Percentiles rank a stretch among this genome's conserved stretches.
Evolutionary conservation across 1,140 invertebrate species (phyloP).

Genomic region (Calephelis virginiensis): DNA sequence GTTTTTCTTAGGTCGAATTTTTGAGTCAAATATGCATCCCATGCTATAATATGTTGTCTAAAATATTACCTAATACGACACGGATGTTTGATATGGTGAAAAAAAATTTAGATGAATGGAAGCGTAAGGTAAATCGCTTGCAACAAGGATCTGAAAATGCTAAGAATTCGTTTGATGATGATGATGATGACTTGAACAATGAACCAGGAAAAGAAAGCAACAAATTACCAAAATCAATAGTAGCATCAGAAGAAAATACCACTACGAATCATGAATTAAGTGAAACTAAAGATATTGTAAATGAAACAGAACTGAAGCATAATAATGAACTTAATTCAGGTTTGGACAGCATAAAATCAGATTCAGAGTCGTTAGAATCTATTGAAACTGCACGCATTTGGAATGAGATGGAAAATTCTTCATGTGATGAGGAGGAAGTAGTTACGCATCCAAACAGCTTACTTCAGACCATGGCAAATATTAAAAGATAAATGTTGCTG

Average conservation of each 20-base stretch:
- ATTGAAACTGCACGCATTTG: constrained; percentile 30
- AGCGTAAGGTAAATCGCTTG: constrained; percentile 58
- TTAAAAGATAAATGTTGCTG: background rate
- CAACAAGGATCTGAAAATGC: background rate
- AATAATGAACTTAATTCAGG: background rate
- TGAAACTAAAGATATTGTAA: background rate
- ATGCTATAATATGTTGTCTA: constrained; percentile 85
- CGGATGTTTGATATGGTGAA: constrained; percentile 84
- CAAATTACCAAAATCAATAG: background rate
- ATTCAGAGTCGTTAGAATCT: constrained; percentile 39
- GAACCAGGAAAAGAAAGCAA: background rate
- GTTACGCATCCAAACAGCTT: constrained; percentile 24
- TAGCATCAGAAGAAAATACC: background rate
- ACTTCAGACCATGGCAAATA: background rate
- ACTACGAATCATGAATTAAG: background rate
- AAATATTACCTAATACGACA: constrained; percentile 85
- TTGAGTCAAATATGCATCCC: constrained; percentile 89
- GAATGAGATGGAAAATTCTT: constrained; percentile 36
- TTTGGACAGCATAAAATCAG: constrained; percentile 31
- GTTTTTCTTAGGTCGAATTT: constrained; percentile 84
- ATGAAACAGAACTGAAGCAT: background rate
- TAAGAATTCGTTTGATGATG: background rate
- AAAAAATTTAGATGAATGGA: constrained; percentile 80
- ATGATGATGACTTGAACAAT: background rate
- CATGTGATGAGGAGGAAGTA: constrained; percentile 43